Conservation (phyloP, 2,797 vertebrate species). For the Gallinago stenura region DNA sequence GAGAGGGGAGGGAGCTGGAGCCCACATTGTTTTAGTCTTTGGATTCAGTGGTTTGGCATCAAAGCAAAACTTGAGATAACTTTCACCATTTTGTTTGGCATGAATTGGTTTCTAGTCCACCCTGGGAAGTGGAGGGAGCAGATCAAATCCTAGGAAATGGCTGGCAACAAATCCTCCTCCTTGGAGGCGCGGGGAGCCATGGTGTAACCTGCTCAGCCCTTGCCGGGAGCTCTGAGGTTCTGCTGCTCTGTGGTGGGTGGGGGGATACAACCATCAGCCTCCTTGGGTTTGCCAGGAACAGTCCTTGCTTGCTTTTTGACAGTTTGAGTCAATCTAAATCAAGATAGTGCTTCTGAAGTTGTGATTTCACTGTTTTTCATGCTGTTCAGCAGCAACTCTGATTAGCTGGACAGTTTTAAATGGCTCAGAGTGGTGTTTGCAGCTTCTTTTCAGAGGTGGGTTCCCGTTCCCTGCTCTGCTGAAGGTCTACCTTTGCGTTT, state of each 20-base stretch:
- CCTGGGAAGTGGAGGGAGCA: rapidly evolving
- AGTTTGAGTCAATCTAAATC: background rate
- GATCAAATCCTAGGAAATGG: background rate
- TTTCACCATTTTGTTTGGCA: background rate
- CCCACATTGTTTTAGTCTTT: background rate
- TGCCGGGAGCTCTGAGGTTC: rapidly evolving
- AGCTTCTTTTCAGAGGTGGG: background rate
- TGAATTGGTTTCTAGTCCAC: background rate
- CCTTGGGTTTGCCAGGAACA: background rate
- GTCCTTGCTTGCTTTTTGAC: background rate
- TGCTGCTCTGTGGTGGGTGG: background rate
- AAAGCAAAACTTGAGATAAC: background rate
- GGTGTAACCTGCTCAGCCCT: rapidly evolving
- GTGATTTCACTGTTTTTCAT: rapidly evolving
- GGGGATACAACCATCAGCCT: rapidly evolving
- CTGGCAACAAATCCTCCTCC: background rate
- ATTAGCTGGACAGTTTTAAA: conserved; percentile 3
- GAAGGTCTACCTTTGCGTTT: background rate
- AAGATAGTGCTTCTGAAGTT: rapidly evolving
- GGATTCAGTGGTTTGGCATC: background rate
- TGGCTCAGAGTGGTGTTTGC: background rate
- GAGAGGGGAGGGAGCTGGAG: background rate
- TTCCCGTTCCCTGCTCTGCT: background rate
- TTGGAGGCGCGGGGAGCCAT: rapidly evolving
- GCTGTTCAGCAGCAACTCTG: background rate